These are phyloP conservation scores for Pocillopora verrucosa DNA, from an alignment of 64 coral and sea anemone species.

Conservation along the genomic window DNA sequence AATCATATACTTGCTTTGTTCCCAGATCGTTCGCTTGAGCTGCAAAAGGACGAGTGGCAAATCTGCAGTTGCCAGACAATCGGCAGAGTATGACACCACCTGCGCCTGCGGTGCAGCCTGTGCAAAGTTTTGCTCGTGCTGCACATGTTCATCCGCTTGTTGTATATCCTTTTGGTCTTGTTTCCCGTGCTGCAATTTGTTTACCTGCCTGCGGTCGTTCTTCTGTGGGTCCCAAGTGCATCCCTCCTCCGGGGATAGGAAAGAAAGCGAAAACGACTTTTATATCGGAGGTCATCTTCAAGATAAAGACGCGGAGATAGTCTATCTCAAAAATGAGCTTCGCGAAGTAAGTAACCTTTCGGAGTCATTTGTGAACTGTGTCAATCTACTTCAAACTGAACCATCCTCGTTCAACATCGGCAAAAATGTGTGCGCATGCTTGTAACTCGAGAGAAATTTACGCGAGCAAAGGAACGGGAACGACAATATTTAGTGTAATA, in stretches of 20 bases:
- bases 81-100: not conserved
- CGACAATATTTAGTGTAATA: no score
- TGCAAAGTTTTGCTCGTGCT: constrained; percentile 29
- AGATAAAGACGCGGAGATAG: constrained; percentile 74
- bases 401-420: no score
- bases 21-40: constrained; percentile 50
- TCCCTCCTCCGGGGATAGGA: not conserved
- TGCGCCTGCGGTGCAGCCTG: not conserved
- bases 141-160: constrained; percentile 56
- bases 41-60: constrained; percentile 43
- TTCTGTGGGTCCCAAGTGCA: constrained; percentile 64
- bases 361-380: no score
- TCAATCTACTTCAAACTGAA: no score
- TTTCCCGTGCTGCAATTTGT: constrained; percentile 60
- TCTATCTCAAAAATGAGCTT: constrained; percentile 52
- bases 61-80: not conserved
- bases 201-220: constrained; percentile 47
- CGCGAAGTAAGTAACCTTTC: constrained; percentile 10
- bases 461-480: not conserved
- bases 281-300: constrained; percentile 84
- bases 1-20: not conserved
- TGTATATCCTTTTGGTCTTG: constrained; percentile 57
- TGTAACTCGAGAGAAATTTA: not conserved
- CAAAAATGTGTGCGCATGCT: no score
- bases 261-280: constrained; percentile 55